Evolutionary conservation across 2,797 vertebrate genomes (phyloP), one percentile per base, ranked within the genome.

Genomic region (Graptemys geographica): DNA sequence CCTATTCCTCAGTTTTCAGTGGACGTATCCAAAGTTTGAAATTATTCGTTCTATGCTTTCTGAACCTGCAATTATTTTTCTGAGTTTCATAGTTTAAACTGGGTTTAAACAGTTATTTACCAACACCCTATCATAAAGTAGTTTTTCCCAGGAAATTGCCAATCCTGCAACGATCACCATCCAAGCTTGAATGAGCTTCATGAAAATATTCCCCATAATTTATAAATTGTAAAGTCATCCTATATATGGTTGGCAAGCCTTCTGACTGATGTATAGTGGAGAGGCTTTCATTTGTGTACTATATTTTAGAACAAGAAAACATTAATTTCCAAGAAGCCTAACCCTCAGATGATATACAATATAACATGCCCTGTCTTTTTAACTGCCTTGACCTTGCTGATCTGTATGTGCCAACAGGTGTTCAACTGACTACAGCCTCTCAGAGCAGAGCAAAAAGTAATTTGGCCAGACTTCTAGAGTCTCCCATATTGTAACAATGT

Each of bases 391-490:
- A 5, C 80, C 52, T 93, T 90, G 87, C 59, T 69, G 59, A n/a
- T 57, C 91, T 92, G 87, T 49, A 59, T 90, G 16, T 3, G 6
- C 83, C 88, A 37, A 37, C 37, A 85, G 19, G 33, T 80, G 82
- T 52, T 83, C 80, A 88, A 18, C 0, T 3, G 53, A 59, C 74
- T 84, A 25, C 11, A 59, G 21, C 0, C 9, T 72, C 28, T 83
- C 28, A n/a, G 79, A 87, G 56, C 87, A 7, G 59, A 92, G 44
- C 23, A 89, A 90, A 87, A 87, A 90, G 53, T 78, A 88, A 86
- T 90, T 74, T 76, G 33, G 52, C 89, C 89, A 84, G n/a, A 80
- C 76, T 59, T 80, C 9, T 16, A 80, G 28, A 44, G 13, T 90
- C 59, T 85, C 76, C 31, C 79, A 95, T 83, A 81, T 83, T 21